A percentile compares a stretch with the other conserved stretches of the same genome.
Evolutionary conservation across 2,797 vertebrate species (phyloP).

Genomic region (Serranus cabrilla): DNA sequence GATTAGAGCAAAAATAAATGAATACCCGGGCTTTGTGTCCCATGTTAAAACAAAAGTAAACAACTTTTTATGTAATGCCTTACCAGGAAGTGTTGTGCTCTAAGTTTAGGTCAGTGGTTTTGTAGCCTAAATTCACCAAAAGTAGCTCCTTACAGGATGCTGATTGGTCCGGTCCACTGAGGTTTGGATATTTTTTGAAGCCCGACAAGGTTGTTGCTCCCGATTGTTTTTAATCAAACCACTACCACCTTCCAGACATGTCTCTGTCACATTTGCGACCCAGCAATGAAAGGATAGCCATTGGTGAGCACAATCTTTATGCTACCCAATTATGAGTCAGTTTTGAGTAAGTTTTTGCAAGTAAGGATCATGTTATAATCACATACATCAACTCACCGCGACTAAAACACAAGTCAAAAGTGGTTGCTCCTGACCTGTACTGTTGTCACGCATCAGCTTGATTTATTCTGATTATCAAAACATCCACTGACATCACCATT

Average conservation of each 20-base stretch:
- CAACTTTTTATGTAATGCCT: no score
- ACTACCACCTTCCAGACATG: conserved; percentile 6
- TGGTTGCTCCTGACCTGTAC: conserved; percentile 32
- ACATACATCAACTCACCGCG: conserved; percentile 27
- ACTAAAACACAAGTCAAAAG: conserved; percentile 23
- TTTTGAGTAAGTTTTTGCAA: conserved; percentile 38
- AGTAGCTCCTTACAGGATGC: no score
- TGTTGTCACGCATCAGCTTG: conserved; percentile 34
- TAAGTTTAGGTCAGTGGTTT: no score
- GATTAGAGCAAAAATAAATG: no score
- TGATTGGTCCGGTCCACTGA: no score
- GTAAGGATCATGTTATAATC: conserved; percentile 52
- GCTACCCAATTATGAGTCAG: conserved; percentile 11
- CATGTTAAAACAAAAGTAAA: no score
- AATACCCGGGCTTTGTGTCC: no score
- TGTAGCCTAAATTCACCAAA: no score
- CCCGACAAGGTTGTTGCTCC: background rate
- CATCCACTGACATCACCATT: conserved; percentile 58
- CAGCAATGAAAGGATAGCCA: background rate
- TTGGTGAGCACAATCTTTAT: background rate
- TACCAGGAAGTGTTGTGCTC: no score
- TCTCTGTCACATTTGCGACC: conserved; percentile 8
- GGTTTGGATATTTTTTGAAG: no score
- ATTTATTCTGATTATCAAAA: conserved; percentile 70
- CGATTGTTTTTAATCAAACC: conserved; percentile 2